Evolutionary conservation across 2,797 vertebrate species (phyloP), one percentile per base, ranked within the genome.

Genomic region (Trachurus trachurus): DNA sequence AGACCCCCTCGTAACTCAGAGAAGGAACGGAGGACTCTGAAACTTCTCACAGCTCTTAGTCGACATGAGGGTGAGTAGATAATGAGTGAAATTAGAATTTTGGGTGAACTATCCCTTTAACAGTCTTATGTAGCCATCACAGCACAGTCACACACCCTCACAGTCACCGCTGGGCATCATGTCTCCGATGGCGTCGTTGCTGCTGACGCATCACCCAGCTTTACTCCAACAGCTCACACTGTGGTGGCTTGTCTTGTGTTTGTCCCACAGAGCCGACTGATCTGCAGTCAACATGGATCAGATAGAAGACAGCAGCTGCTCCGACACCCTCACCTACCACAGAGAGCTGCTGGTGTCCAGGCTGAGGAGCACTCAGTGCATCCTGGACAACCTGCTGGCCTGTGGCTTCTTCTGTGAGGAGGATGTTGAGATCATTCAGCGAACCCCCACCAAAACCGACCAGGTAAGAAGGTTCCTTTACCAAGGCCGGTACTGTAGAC

Each of bases 361-460:
- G 44, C 88, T 98, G 86, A 96, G 83, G 75, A 98, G 98, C 80
- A 93, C 95, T 0, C 96, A 96, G 86, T 98, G 97, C 77, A 81
- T 99, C 89, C 80, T 99, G 86, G 96, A 98, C 91, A 99, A 99
- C 92, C 88, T 99, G 84, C 66, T 89, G 39, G 63, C 88, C 60
- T 94, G 93, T 0, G 95, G 93, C 50, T 98, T 97, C 89, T 91
- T 98, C 90, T 98, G 97, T 0, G 78, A 74, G 0, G 98, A 99
- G 74, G 98, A 99, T 6, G 95, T 94, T 0, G 98, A 99, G 90
- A 97, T 98, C 0, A 94, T 96, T 12, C 91, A 93, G 44, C 95
- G 91, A 5, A 95, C 94, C 59, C 69, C 84, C 63, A 99, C 97
- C 50, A 96, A 95, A 90, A 87, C 96, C 0, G 95, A 98, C 74